These are phyloP conservation scores for Cheiracanthium punctorium DNA, from an alignment of 2,888 invertebrate species.

Conservation along the genomic window DNA sequence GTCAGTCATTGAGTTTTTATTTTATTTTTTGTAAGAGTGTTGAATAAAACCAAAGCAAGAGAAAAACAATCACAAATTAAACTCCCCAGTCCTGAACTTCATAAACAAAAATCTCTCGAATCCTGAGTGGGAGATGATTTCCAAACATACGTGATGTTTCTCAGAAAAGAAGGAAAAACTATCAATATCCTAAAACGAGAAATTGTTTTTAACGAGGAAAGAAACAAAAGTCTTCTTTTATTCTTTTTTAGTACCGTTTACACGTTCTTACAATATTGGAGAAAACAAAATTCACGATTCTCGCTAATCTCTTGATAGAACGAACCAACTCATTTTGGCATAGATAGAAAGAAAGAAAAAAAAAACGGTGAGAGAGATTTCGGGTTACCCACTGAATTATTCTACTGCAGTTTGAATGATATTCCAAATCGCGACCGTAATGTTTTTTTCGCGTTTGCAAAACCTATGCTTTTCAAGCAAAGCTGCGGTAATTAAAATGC, in stretches of 20 bases:
- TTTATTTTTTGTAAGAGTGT: too few species aligned
- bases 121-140: too few species aligned
- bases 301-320: neutral
- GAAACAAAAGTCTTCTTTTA: neutral
- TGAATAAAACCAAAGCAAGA: too few species aligned
- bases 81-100: too few species aligned
- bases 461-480: slow-evolving; percentile 4
- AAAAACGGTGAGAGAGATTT: too few species aligned
- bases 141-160: too few species aligned
- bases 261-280: neutral
- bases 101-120: too few species aligned
- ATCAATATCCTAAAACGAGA: too few species aligned
- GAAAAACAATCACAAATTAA: too few species aligned
- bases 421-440: neutral
- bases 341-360: neutral
- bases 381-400: neutral
- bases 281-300: neutral
- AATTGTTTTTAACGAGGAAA: neutral
- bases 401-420: neutral
- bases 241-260: neutral
- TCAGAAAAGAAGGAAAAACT: too few species aligned
- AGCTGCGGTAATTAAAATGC: slow-evolving; percentile 47
- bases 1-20: too few species aligned
- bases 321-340: neutral
- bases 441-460: neutral